phyloP scores from a whole-genome alignment of 2,888 invertebrate genomes.

The Ophioninae sp. region DNA sequence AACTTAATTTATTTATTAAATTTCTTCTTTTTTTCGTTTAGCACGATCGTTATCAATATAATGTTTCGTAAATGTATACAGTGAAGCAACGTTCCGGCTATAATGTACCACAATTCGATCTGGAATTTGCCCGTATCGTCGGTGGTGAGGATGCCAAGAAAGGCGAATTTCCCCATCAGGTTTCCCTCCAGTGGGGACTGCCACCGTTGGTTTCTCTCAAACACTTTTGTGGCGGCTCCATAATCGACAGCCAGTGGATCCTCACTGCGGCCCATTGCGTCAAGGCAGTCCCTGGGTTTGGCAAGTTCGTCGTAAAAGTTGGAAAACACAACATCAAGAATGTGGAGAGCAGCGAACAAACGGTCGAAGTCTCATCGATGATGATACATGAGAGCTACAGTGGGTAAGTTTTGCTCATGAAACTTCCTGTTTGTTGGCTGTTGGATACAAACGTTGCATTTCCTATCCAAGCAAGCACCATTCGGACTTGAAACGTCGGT shows the following conservation, averaged over 20 bases:
- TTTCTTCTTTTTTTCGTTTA: neutral
- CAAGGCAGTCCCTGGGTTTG: conserved; percentile 73
- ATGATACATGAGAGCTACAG: conserved; percentile 74
- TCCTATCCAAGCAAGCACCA: neutral
- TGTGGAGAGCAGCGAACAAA: conserved; percentile 77
- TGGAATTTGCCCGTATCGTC: conserved; percentile 61
- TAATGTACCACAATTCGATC: conserved; percentile 42
- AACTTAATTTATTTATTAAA: neutral
- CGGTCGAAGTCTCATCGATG: conserved; percentile 70
- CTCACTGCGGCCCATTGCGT: conserved; percentile 81
- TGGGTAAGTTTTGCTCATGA: conserved; percentile 76
- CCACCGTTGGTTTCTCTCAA: conserved; percentile 60
- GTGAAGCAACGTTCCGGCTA: conserved; percentile 60
- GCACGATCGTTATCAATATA: neutral
- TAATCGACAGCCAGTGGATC: conserved; percentile 79
- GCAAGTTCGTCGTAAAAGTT: conserved; percentile 79
- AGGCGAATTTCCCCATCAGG: conserved; percentile 81
- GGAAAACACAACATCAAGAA: conserved; percentile 82
- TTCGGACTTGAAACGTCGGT: neutral
- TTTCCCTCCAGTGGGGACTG: conserved; percentile 78
- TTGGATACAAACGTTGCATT: neutral
- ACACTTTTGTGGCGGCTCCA: conserved; percentile 81
- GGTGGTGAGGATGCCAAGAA: conserved; percentile 74
- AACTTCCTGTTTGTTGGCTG: conserved; percentile 70
- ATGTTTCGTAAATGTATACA: conserved; percentile 26